Evolutionary conservation across 2,888 invertebrate genomes (phyloP), one percentile per base, ranked within the genome.

Genomic region (Spilosoma lubricipeda): DNA sequence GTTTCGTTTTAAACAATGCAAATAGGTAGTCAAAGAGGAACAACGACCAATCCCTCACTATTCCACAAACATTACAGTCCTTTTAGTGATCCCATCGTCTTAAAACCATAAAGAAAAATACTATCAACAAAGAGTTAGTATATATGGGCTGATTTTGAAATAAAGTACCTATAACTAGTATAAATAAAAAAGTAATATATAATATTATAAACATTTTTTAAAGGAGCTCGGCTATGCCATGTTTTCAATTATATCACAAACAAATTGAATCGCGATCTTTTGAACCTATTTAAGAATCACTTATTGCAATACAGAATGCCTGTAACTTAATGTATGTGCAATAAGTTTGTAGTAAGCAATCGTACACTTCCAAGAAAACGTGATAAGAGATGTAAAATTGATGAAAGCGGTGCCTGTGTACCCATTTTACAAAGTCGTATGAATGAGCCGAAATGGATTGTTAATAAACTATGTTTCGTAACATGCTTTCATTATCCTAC

Each of bases 221-320:
- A 77, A 82, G 84, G 74, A 72, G 75, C 79, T 65, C 48, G 67
- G 76, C 72, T 78, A n/a, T n/a, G n/a, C n/a, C n/a, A n/a, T 79
- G 76, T 76, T 67, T 72, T 84, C 83, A 83, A 84, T 84, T 84
- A 83, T 77, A 79, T 76, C 77, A 79, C 77, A 77, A 84, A 75
- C 48, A 78, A 82, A 79, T 78, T 80, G 65, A 76, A 84, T 77
- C 74, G 72, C 74, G 71, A 65, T 76, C 73, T 68, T 77, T 80
- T 30, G 79, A 79, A 79, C 82, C 67, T 76, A 83, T 77, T 79
- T 82, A 81, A 67, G 66, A 63, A 69, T 75, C 75, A 84, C 77
- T 79, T 84, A 79, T 67, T 76, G 68, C 71, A 33, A 48, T 81
- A 83, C 70, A 68, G 77, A 76, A 81, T 71, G 78, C 73, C 76